These are phyloP conservation scores for Campoletis sonorensis DNA, from an alignment of 1,140 invertebrate genomes.

Conservation along the genomic window DNA sequence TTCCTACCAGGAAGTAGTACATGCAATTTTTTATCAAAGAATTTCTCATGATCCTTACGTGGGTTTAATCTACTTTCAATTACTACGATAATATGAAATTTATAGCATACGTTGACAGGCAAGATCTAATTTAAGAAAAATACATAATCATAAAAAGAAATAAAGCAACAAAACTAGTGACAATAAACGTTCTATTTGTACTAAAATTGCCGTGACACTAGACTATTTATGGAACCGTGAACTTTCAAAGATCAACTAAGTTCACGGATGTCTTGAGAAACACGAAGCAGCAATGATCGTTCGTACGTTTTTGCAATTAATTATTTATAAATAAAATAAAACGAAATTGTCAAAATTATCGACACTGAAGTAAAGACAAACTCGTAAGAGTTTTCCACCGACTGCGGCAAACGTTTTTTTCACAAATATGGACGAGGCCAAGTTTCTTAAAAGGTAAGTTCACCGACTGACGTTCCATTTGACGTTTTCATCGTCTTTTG, in stretches of 20 bases:
- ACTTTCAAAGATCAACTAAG: not conserved
- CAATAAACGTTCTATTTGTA: not conserved
- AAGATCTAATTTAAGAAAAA: too few species aligned
- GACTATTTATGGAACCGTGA: not conserved
- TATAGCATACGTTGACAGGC: too few species aligned
- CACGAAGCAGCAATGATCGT: not conserved
- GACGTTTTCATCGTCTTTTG: slow-evolving; percentile 72
- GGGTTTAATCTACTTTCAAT: too few species aligned
- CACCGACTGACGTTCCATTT: slow-evolving; percentile 41
- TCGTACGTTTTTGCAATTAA: slow-evolving; percentile 23
- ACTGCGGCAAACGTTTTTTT: not conserved
- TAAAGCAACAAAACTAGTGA: too few species aligned
- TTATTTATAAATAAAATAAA: slow-evolving; percentile 25
- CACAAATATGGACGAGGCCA: slow-evolving; percentile 71
- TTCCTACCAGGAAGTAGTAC: too few species aligned
- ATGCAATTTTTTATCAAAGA: too few species aligned
- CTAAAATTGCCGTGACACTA: not conserved
- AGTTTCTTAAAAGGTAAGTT: slow-evolving; percentile 70
- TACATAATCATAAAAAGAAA: too few species aligned
- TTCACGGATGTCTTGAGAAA: slow-evolving; percentile 29
- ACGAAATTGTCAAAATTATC: slow-evolving; percentile 1
- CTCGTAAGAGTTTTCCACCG: not conserved
- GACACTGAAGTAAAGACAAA: slow-evolving; percentile 32
- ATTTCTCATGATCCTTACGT: too few species aligned
- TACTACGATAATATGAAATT: too few species aligned